Conservation (phyloP, 1,140 invertebrate genomes). For the Drosophila bocki region DNA sequence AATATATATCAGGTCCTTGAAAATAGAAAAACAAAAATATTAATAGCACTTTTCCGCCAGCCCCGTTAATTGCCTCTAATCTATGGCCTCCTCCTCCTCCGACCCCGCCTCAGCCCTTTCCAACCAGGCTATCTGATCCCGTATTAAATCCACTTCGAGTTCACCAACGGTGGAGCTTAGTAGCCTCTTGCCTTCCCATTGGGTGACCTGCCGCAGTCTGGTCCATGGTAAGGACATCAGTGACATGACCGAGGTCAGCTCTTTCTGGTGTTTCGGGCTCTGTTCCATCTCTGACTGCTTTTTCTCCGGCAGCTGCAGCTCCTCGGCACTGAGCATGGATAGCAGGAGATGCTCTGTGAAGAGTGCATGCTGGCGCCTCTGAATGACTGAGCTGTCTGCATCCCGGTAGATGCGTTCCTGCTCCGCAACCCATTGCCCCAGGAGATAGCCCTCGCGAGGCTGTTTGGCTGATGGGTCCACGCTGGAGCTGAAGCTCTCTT, state of each 20-base stretch:
- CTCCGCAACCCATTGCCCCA: conserved; percentile 37
- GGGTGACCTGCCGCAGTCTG: conserved; percentile 7
- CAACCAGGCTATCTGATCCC: neutral
- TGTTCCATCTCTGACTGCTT: neutral
- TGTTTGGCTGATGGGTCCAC: too few species aligned
- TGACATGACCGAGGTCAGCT: conserved; percentile 39
- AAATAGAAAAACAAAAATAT: neutral
- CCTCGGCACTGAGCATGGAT: conserved; percentile 60
- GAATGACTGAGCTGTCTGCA: neutral
- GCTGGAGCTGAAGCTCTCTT: neutral
- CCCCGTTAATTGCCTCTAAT: neutral
- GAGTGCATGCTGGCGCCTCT: conserved; percentile 21
- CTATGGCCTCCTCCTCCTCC: conserved; percentile 14
- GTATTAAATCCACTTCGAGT: neutral
- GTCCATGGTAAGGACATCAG: conserved; percentile 48
- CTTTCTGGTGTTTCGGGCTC: neutral
- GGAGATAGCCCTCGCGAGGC: conserved; percentile 8
- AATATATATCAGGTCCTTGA: neutral
- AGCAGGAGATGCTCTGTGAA: conserved; percentile 63
- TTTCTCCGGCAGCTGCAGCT: conserved; percentile 33
- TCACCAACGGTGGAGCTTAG: neutral
- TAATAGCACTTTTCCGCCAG: neutral
- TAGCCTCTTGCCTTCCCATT: neutral
- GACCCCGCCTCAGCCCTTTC: conserved; percentile 1
- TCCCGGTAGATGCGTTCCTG: conserved; percentile 13